Percentiles rank a stretch among this genome's conserved stretches.
These are phyloP conservation scores for Gorsachius goisagi DNA, from an alignment of 2,113 vertebrate genomes.

Conservation along the genomic window DNA sequence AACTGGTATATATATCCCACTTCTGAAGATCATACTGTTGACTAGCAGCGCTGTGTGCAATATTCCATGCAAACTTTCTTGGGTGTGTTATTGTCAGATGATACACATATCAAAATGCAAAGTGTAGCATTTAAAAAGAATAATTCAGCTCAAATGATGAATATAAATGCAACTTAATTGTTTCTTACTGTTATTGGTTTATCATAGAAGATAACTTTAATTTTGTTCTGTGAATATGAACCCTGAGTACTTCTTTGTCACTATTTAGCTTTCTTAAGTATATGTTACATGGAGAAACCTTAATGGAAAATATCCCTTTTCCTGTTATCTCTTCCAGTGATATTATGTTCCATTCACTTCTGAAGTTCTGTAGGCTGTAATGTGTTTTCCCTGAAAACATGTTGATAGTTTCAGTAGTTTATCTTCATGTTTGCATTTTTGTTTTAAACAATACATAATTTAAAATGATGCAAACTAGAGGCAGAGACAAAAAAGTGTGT, in stretches of 20 bases:
- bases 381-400: background rate
- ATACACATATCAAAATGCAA: background rate
- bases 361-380: background rate
- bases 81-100: background rate
- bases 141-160: background rate
- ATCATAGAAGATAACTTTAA: background rate
- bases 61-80: background rate
- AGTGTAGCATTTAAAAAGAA: background rate
- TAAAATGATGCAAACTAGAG: background rate
- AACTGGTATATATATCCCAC: fast-evolving
- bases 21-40: background rate
- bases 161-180: background rate
- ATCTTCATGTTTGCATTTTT: background rate
- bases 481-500: background rate
- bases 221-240: background rate
- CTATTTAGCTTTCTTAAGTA: background rate
- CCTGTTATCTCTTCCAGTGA: background rate
- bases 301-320: background rate
- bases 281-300: background rate
- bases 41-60: background rate
- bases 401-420: background rate
- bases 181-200: background rate
- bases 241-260: background rate
- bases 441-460: background rate
- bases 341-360: background rate